Conservation (phyloP, 2,113 vertebrate species). For the Struthidea cinerea region DNA sequence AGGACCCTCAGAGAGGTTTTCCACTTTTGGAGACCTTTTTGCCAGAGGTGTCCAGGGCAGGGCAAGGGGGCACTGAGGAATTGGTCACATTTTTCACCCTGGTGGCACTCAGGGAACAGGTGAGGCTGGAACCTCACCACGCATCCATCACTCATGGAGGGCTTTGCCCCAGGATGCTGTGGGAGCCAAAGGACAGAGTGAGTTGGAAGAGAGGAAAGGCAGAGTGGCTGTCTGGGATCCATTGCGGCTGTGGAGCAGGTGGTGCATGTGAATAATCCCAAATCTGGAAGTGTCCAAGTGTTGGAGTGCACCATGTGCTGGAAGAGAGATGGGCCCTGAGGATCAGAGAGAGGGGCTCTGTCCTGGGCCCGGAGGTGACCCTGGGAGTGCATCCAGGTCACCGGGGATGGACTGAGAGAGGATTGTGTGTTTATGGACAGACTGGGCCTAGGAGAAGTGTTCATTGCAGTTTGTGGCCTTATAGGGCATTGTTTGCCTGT, state of each 20-base stretch:
- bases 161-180: neutral
- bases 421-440: no score
- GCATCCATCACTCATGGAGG: neutral
- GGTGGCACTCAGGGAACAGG: neutral
- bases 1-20: neutral
- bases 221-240: neutral
- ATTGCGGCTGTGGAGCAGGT: rapidly evolving
- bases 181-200: neutral
- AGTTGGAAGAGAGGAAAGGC: neutral
- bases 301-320: no score
- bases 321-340: no score
- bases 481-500: no score
- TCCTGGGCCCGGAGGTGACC: no score
- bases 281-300: neutral
- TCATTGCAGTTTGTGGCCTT: no score
- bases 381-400: no score
- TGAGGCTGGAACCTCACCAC: neutral
- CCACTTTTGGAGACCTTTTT: neutral
- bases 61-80: neutral
- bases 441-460: no score
- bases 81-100: neutral
- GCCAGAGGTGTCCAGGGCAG: neutral
- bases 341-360: no score
- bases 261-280: neutral
- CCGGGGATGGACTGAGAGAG: no score